Evolutionary conservation across 2,113 vertebrate species (phyloP), one percentile per base, ranked within the genome.

Genomic region (Pipa parva): DNA sequence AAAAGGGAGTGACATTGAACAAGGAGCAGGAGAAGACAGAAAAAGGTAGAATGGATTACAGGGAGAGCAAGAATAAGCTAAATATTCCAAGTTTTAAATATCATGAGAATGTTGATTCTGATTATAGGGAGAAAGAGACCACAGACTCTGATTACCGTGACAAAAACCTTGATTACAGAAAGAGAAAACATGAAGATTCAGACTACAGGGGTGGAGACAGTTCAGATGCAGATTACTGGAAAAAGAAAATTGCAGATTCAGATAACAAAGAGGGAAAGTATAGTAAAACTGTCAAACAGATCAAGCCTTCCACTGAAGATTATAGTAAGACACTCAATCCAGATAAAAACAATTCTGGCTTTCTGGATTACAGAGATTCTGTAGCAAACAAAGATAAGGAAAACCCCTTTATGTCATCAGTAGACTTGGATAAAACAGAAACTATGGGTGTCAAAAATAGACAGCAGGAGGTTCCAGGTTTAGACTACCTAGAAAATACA

Each of bases 101-200:
- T 17, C 17, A 42, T 5, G 39, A 42, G n/a, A 42, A 42, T 13
- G 13, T n/a, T 42, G 39, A 42, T 17, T 42, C 21, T 21, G 46
- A 49, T 49, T 49, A 49, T 24, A 20, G 46, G 7, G 46, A 24
- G 18, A 24, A 24, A 49, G 46, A 42, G 20, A 17, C 8, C 21
- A 22, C 31, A 3, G 62, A 64, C 50, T 5, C 37, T 6, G 63
- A 65, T 26, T 64, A 64, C 17, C 49, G 62, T 3, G 50, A 22
- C 2, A 55, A 55, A 15, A 36, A 56, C 12, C n/a, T n/a, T 20
- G 54, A 56, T 31, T 56, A 24, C 54, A 18, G 54, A 29, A 28
- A 48, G 39, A 29, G 37, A 29, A 17, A 49, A 49, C 18, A 21
- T 29, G 25, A 9, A 12, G 59, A 48, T 26, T 28, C 27, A 8